Percentiles rank a stretch among this genome's conserved stretches.
Evolutionary conservation across 2,797 vertebrate species (phyloP).

Genomic region (Schizothorax lantsangensis): DNA sequence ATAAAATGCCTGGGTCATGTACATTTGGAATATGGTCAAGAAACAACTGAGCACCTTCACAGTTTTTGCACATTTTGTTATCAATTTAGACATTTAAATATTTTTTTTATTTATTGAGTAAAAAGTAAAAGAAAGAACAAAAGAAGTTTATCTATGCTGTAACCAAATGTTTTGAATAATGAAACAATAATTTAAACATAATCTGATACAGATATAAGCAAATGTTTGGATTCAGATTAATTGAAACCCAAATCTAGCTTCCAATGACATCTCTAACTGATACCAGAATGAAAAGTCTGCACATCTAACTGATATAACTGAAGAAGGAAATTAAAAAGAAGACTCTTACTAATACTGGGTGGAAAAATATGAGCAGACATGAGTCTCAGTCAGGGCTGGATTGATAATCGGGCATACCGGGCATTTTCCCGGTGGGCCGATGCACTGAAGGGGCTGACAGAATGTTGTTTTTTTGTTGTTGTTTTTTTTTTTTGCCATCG

Average conservation of each 20-base stretch:
- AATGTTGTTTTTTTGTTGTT: no score
- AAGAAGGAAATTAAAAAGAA: conserved; percentile 27
- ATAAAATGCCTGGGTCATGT: background rate
- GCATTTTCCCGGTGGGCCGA: no score
- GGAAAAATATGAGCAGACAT: background rate
- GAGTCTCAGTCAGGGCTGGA: no score
- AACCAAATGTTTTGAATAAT: background rate
- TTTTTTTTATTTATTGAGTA: background rate
- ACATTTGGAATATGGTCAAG: background rate
- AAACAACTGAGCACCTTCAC: background rate
- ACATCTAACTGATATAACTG: conserved; percentile 10
- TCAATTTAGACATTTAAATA: background rate
- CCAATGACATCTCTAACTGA: background rate
- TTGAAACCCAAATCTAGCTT: background rate
- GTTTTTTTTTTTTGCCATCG: no score
- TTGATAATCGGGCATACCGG: no score
- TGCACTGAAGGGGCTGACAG: no score
- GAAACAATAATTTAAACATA: background rate
- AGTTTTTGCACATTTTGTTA: background rate
- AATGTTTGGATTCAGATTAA: background rate
- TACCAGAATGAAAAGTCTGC: background rate
- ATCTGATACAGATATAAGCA: conserved; percentile 21
- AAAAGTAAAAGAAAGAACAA: background rate
- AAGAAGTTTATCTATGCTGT: no score
- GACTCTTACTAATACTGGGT: background rate